These are phyloP conservation scores for Athripsodes cinereus DNA, from an alignment of 2,888 invertebrate species.

Conservation along the genomic window DNA sequence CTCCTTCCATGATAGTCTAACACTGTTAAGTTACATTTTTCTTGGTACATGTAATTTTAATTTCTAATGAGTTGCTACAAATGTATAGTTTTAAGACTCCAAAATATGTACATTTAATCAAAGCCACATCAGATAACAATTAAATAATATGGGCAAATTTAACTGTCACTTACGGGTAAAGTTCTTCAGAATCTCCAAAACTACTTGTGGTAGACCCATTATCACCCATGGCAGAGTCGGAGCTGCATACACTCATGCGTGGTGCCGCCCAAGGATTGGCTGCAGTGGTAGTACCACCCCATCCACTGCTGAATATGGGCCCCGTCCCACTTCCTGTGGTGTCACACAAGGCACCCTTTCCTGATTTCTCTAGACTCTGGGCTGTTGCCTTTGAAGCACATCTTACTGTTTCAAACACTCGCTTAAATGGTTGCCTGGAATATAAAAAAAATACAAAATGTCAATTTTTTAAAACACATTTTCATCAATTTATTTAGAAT, in stretches of 20 bases:
- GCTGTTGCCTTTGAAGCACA: conserved; percentile 59
- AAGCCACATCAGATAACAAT: no score
- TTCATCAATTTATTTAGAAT: no score
- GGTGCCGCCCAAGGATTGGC: conserved; percentile 35
- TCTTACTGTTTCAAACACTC: conserved; percentile 87
- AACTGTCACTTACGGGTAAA: conserved; percentile 61
- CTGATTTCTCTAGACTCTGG: conserved; percentile 12
- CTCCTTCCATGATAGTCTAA: no score
- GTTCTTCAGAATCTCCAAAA: conserved; percentile 64
- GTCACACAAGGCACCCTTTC: conserved; percentile 8
- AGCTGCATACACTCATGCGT: conserved; percentile 53
- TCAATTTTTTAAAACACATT: no score
- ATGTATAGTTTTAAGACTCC: no score
- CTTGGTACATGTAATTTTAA: no score
- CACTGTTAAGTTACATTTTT: no score
- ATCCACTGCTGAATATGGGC: conserved; percentile 11
- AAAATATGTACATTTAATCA: no score
- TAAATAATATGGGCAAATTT: no score
- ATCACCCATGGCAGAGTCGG: conserved; percentile 50
- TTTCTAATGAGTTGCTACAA: no score
- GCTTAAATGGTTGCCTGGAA: conserved; percentile 72
- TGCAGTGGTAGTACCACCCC: conserved; percentile 31
- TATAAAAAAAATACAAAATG: conserved; percentile 9
- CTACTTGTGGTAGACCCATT: conserved; percentile 49
- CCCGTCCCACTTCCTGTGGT: conserved; percentile 28